Percentiles rank a stretch among this genome's conserved stretches.
phyloP scores from a whole-genome alignment of 2,797 vertebrate species.

The Anniella stebbinsi region DNA sequence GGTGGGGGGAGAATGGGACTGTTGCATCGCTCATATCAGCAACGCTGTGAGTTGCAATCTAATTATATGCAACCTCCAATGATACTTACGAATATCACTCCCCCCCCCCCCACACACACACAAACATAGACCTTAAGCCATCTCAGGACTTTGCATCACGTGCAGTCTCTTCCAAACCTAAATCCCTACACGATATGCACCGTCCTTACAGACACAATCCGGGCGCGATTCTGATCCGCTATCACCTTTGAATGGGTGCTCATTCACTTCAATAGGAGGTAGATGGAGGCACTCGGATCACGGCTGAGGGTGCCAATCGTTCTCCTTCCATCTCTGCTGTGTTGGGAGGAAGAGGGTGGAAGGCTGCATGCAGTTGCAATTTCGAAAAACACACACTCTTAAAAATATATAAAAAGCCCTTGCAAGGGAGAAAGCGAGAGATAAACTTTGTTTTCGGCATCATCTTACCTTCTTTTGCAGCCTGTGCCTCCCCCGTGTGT shows the following conservation, averaged over 20 bases:
- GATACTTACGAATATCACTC: not conserved
- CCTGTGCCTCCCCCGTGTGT: constrained; percentile 89
- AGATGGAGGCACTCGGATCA: not conserved
- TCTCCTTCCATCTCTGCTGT: not conserved
- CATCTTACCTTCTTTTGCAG: constrained; percentile 95
- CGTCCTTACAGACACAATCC: constrained; percentile 20
- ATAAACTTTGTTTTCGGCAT: constrained; percentile 85
- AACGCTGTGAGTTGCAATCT: not conserved
- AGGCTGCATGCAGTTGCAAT: constrained; percentile 8
- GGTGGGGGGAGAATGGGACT: fast-evolving
- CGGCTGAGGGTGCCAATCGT: not conserved
- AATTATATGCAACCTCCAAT: not conserved
- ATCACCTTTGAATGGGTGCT: not conserved
- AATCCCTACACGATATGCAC: constrained; percentile 18
- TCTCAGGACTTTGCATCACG: constrained; percentile 41
- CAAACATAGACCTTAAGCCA: not conserved
- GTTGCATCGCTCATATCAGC: not conserved
- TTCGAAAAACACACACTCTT: not conserved
- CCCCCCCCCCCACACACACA: not conserved
- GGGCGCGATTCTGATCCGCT: not conserved
- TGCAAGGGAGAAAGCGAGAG: constrained; percentile 62
- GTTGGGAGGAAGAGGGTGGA: no score
- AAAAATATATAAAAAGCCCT: not conserved
- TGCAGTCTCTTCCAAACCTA: constrained; percentile 36
- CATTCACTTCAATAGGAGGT: not conserved